Base-by-base conservation (phyloP, 2,113 vertebrate species). In the Aphyosemion australe region DNA sequence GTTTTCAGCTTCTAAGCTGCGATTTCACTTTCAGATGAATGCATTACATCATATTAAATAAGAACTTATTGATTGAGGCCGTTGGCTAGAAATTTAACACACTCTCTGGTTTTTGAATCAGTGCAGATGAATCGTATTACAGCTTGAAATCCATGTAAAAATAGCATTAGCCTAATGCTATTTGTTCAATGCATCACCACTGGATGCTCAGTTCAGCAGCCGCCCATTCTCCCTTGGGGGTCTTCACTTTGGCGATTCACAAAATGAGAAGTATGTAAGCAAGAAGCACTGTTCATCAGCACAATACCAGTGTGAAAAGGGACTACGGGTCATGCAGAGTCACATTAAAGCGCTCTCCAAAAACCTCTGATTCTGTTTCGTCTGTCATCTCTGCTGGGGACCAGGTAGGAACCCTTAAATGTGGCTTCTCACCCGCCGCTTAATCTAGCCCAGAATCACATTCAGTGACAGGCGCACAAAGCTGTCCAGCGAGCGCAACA, bases 381-480 rank as follows among this genome's bases (percentile, higher is more conserved):
- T 42, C 77, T 80, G 83, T 85, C 74, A 72, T 79, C 82, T 75
- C 87, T 57, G 87, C 87, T 78, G 86, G 85, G 84, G 83, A 85
- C 79, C 91, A 92, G 91, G 90, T 92, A 92, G 84, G 79, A 87
- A 85, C 78, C 91, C 85, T 47, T 82, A 76, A 85, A 76, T 69
- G 85, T 48, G 85, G 81, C 87, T 89, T 76, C 83, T 88, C 86
- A 87, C 86, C 88, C 84, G 68, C 87, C 69, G 82, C 81, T 92
- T 93, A 92, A 93, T 93, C 91, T 93, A 64, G 84, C 76, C 84
- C 88, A 83, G 90, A 92, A 90, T 92, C 87, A 87, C 87, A 82
- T 78, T 85, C 86, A 83, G 72, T 89, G 89, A 90, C 91, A 92
- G 82, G 82, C 65, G 20, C 87, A 92, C 90, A 93, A 93, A 92